phyloP scores from a whole-genome alignment of 1,140 invertebrate species.

The Pectinophora gossypiella region DNA sequence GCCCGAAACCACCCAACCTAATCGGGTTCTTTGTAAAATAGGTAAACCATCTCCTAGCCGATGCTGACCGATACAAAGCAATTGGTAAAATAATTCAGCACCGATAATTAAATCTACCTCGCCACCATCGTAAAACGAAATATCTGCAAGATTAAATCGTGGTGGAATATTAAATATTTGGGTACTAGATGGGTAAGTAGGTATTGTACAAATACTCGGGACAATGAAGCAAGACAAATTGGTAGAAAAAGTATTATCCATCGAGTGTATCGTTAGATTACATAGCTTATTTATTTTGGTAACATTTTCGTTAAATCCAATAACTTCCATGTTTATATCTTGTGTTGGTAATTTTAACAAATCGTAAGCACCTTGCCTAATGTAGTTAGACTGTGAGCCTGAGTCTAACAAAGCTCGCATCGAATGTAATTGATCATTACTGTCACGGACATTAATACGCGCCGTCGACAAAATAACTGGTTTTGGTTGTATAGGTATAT shows the following conservation, averaged over 20 bases:
- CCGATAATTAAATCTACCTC: too few species aligned
- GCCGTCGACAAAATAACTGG: background rate
- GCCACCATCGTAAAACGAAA: too few species aligned
- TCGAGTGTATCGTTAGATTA: background rate
- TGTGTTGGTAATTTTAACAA: background rate
- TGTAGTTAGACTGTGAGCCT: background rate
- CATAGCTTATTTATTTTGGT: background rate
- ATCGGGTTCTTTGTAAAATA: too few species aligned
- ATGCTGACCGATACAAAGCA: too few species aligned
- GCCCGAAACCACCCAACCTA: too few species aligned
- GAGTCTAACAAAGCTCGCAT: background rate
- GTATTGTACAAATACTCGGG: background rate
- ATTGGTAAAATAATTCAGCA: too few species aligned
- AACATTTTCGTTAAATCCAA: background rate
- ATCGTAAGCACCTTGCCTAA: background rate
- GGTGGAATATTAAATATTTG: background rate
- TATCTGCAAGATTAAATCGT: background rate
- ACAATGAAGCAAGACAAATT: background rate
- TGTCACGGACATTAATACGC: background rate
- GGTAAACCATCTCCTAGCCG: too few species aligned
- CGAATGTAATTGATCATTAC: background rate
- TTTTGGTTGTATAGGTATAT: background rate
- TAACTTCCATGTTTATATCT: background rate
- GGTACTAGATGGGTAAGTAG: background rate
- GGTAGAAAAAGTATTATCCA: background rate